Evolutionary conservation across 2,888 invertebrate species (phyloP), one percentile per base, ranked within the genome.

Genomic region (Fabriciana adippe): DNA sequence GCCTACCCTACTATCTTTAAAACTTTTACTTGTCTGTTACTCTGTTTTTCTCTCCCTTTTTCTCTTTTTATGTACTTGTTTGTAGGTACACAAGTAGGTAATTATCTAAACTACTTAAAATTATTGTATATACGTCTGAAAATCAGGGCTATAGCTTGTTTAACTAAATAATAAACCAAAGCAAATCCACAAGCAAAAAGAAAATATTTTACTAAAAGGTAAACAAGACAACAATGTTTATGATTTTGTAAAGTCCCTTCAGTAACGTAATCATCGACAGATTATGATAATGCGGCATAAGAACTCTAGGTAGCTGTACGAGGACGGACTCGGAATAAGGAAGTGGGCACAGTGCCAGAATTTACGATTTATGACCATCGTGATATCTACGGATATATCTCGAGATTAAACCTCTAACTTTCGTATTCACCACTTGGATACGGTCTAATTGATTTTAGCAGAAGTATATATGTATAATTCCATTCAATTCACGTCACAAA

Each of bases 281-380:
- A 59, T 59, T 59, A 59, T 59, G 59, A 59, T 59, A 59, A 59
- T 59, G 59, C 59, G 26, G n/a, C 16, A 48, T 59, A 59, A 59
- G 59, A 59, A 59, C 48, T 48, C 26, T 18, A 61, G 35, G 35
- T 41, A 35, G 35, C 35, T 35, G 35, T 35, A 41, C 35, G 35
- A 41, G 31, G 41, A 41, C 61, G 61, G 61, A 35, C 61, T 6
- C 18, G 21, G 61, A 61, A 61, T 61, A 61, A 53, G 59, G 59
- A 48, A 53, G 61, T 35, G 61, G 61, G 61, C 61, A 53, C 35
- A 15, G 15, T 41, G 51, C 61, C 61, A 41, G 53, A 53, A 61
- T 50, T 51, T 53, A 21, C 53, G 41, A 61, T 61, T 61, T 61
- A 61, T 61, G 61, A 51, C 4, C 35, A 18, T 53, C 41, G 13